Evolutionary conservation across 2,888 invertebrate genomes (phyloP).

Genomic region (Tinea semifulvella): DNA sequence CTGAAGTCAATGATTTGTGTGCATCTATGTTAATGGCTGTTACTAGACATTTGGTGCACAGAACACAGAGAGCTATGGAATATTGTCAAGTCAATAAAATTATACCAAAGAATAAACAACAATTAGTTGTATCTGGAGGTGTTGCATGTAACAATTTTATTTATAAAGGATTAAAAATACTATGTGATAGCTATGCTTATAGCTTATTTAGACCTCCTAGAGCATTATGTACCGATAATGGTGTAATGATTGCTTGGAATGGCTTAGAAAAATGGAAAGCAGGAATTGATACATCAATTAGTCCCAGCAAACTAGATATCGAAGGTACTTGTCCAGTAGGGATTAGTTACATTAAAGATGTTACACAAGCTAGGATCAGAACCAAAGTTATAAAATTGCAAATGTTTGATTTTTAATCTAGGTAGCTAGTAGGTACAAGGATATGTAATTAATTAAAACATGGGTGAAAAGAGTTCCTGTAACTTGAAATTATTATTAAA

Average conservation of each 20-base stretch:
- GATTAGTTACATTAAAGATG: constrained; percentile 65
- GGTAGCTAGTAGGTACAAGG: too few species aligned
- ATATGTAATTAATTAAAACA: too few species aligned
- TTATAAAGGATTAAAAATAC: constrained; percentile 70
- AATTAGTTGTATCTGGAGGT: constrained; percentile 90
- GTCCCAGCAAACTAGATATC: constrained; percentile 72
- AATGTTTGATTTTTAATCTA: too few species aligned
- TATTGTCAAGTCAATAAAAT: constrained; percentile 72
- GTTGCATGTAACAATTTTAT: constrained; percentile 95
- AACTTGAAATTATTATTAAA: too few species aligned
- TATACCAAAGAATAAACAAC: constrained; percentile 69
- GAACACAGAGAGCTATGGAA: constrained; percentile 86
- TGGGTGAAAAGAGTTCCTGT: too few species aligned
- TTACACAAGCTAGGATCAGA: constrained; percentile 61
- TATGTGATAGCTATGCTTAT: constrained; percentile 75
- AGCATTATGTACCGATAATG: constrained; percentile 95
- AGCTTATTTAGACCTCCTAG: constrained; percentile 80
- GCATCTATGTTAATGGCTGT: constrained; percentile 81
- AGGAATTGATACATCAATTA: constrained; percentile 56
- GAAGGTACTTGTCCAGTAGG: constrained; percentile 72
- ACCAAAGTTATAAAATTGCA: constrained; percentile 49
- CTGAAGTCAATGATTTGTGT: constrained; percentile 83
- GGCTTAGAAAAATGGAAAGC: constrained; percentile 82
- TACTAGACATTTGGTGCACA: constrained; percentile 81
- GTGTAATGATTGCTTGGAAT: constrained; percentile 99